Conservation (phyloP, 2,113 vertebrate genomes). For the Lutjanus erythropterus region DNA sequence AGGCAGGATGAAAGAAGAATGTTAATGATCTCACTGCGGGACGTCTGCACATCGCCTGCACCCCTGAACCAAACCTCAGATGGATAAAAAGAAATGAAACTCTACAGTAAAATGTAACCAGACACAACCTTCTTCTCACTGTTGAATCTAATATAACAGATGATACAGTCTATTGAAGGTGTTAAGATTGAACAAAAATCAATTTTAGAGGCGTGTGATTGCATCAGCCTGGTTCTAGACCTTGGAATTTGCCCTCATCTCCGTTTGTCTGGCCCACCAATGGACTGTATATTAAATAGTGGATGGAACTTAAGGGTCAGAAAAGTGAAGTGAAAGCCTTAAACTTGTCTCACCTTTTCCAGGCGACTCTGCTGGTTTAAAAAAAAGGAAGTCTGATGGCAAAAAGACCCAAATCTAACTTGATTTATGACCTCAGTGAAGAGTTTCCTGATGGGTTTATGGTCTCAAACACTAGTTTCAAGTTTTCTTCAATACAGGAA, state of each 20-base stretch:
- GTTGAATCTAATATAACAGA: background rate
- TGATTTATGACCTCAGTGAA: too few species aligned
- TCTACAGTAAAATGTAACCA: background rate
- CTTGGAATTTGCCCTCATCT: background rate
- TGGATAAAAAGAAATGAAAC: conserved; percentile 16
- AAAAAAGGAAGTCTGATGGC: too few species aligned
- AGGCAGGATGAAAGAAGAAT: conserved; percentile 39
- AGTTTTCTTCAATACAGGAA: too few species aligned
- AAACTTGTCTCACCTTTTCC: too few species aligned
- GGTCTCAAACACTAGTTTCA: too few species aligned
- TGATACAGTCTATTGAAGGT: background rate
- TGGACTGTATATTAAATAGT: too few species aligned
- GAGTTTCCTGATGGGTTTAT: too few species aligned
- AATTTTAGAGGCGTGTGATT: background rate
- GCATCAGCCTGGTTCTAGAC: background rate
- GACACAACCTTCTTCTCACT: background rate
- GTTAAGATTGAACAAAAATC: background rate
- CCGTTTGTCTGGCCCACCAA: too few species aligned
- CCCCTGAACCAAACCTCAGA: background rate
- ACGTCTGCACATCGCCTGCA: background rate
- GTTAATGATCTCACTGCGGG: conserved; percentile 33
- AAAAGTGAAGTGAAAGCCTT: too few species aligned
- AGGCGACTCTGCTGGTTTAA: too few species aligned
- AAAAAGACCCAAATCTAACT: too few species aligned
- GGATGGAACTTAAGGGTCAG: too few species aligned